phyloP scores from a whole-genome alignment of 2,113 vertebrate genomes.

The Nothocercus julius region DNA sequence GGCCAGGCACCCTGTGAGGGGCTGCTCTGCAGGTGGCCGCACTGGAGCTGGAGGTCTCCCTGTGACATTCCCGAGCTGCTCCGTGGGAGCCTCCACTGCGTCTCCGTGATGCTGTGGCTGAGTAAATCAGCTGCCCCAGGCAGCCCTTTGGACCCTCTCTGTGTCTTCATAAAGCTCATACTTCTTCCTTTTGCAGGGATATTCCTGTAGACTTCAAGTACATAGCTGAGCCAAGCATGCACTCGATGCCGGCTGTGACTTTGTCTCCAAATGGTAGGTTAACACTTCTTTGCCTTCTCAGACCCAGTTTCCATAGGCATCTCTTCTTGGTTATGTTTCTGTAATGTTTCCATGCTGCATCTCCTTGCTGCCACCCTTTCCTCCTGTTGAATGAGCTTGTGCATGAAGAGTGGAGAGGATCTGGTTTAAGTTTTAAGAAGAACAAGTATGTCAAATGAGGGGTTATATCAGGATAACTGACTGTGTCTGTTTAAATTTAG shows the following conservation, averaged over 20 bases:
- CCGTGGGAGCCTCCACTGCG: neutral
- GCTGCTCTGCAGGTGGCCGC: neutral
- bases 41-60: neutral
- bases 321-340: neutral
- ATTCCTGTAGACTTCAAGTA: slow-evolving; percentile 99
- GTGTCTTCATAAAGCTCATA: slow-evolving; percentile 32
- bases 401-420: neutral
- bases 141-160: slow-evolving; percentile 19
- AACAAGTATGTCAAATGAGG: neutral
- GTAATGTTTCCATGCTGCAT: neutral
- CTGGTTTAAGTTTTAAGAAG: neutral
- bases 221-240: slow-evolving; percentile 99
- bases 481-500: neutral
- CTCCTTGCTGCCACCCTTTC: neutral
- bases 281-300: neutral
- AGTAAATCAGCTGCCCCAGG: neutral
- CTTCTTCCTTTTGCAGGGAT: slow-evolving; percentile 86
- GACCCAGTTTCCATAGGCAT: neutral
- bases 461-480: neutral
- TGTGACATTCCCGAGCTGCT: neutral
- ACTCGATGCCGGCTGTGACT: slow-evolving; percentile 98
- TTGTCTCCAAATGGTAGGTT: slow-evolving; percentile 96
- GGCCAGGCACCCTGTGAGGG: neutral
- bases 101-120: neutral
- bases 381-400: neutral